These are phyloP conservation scores for Eupsilia transversa DNA, from an alignment of 2,888 invertebrate species.

Conservation along the genomic window DNA sequence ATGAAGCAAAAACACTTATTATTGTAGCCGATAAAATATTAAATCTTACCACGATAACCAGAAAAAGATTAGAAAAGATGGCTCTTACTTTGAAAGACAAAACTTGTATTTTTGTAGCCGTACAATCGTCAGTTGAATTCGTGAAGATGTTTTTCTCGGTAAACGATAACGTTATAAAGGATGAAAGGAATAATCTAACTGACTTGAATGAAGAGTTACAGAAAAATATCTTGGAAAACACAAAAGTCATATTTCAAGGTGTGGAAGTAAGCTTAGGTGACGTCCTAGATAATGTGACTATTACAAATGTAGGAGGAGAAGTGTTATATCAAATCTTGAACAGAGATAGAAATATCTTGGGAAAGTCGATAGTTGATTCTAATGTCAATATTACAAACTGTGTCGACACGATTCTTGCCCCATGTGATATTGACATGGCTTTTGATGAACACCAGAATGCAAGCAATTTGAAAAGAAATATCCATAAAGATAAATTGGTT, in stretches of 20 bases:
- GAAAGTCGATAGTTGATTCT: slow-evolving; percentile 12
- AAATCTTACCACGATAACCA: slow-evolving; percentile 7
- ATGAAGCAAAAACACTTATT: background rate
- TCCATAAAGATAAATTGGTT: background rate
- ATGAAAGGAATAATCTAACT: slow-evolving; percentile 19
- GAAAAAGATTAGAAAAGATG: slow-evolving; percentile 14
- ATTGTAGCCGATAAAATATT: no score
- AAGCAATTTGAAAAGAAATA: background rate
- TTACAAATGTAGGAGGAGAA: slow-evolving; percentile 18
- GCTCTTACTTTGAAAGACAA: slow-evolving; percentile 25
- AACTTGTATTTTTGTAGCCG: background rate
- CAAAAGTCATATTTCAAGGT: slow-evolving; percentile 43
- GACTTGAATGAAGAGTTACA: slow-evolving; percentile 32
- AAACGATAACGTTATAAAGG: background rate
- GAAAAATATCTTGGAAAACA: slow-evolving; percentile 22
- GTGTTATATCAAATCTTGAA: slow-evolving; percentile 14
- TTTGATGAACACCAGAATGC: background rate
- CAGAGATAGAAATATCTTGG: slow-evolving; percentile 9
- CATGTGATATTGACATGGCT: no score
- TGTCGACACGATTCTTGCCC: background rate
- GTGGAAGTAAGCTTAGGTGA: slow-evolving; percentile 22
- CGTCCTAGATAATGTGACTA: slow-evolving; percentile 28
- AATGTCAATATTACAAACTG: background rate
- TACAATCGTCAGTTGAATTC: slow-evolving; percentile 4
- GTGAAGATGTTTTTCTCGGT: slow-evolving; percentile 12